Evolutionary conservation across 1,140 invertebrate genomes (phyloP).

Genomic region (Bombus soroeensis): DNA sequence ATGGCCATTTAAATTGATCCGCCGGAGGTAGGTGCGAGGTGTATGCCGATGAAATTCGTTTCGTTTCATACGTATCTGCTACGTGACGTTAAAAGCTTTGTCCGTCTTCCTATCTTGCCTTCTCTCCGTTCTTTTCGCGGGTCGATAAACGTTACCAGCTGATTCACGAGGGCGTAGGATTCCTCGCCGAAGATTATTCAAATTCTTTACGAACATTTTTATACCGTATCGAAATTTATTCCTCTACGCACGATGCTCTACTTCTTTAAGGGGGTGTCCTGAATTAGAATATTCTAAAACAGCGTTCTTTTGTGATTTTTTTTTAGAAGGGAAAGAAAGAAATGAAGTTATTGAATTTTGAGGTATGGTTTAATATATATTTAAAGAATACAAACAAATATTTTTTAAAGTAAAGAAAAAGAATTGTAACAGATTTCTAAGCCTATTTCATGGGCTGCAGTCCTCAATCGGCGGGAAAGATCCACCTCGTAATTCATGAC

Average conservation of each 20-base stretch:
- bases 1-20: conserved; percentile 66
- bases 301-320: too few relatives aligned
- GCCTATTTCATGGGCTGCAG: too few relatives aligned
- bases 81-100: conserved; percentile 27
- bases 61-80: not conserved
- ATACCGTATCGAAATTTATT: not conserved
- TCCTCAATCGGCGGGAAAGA: too few relatives aligned
- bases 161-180: not conserved
- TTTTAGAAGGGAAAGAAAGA: too few relatives aligned
- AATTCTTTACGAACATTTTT: not conserved
- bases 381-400: too few relatives aligned
- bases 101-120: not conserved
- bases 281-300: too few relatives aligned
- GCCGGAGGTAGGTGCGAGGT: conserved; percentile 34
- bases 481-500: too few relatives aligned
- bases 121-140: conserved; percentile 10
- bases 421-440: too few relatives aligned
- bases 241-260: not conserved
- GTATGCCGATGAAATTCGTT: conserved; percentile 51
- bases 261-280: too few relatives aligned
- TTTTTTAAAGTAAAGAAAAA: too few relatives aligned
- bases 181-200: not conserved
- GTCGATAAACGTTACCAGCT: conserved; percentile 2
- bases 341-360: too few relatives aligned
- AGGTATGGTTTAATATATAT: too few relatives aligned